These are phyloP conservation scores for Entomobrya multifasciata DNA, from an alignment of 2,888 invertebrate species.

Conservation along the genomic window DNA sequence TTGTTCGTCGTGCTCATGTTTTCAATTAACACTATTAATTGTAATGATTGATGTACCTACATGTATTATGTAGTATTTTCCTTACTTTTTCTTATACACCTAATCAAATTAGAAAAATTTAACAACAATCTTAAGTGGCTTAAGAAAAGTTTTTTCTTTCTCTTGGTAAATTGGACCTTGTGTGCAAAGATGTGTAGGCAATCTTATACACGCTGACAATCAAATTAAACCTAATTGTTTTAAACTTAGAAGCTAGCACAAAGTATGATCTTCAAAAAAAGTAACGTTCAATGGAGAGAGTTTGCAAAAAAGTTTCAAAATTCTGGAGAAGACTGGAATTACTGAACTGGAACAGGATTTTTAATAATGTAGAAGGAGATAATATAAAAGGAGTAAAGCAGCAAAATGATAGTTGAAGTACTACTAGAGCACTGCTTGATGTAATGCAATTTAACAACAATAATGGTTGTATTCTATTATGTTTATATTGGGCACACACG, in stretches of 20 bases:
- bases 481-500: constrained; percentile 62
- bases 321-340: constrained; percentile 56
- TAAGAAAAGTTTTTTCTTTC: neutral
- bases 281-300: neutral
- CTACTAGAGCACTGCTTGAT: constrained; percentile 46
- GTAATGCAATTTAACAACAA: constrained; percentile 54
- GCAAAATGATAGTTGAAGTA: constrained; percentile 38
- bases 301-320: constrained; percentile 38
- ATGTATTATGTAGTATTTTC: neutral
- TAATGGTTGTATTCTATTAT: constrained; percentile 50
- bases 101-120: neutral
- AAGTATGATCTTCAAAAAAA: neutral
- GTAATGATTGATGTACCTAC: neutral
- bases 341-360: constrained; percentile 60
- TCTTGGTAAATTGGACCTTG: neutral
- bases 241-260: neutral
- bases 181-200: neutral
- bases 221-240: constrained; percentile 9
- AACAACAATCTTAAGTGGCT: neutral
- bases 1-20: constrained; percentile 17
- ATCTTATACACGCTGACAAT: constrained; percentile 26
- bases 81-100: neutral
- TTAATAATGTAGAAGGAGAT: constrained; percentile 28
- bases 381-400: constrained; percentile 34
- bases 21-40: constrained; percentile 28